A percentile compares a stretch with the other conserved stretches of the same genome.
These are phyloP conservation scores for Perdix hodgsoniae DNA, from an alignment of 2,797 vertebrate species.

Conservation along the genomic window DNA sequence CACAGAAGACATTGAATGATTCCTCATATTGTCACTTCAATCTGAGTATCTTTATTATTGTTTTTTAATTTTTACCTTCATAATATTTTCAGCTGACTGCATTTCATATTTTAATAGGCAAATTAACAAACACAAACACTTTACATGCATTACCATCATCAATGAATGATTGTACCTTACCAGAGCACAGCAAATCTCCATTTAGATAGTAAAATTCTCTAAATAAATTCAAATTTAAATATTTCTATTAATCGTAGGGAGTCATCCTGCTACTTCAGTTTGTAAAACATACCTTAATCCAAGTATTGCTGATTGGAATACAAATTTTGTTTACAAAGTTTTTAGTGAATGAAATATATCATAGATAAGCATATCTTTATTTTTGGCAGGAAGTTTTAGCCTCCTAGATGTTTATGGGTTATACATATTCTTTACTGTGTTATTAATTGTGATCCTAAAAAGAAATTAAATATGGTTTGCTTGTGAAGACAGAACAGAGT, in stretches of 20 bases:
- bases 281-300: background rate
- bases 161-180: background rate
- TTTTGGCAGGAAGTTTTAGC: background rate
- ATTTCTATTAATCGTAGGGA: background rate
- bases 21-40: background rate
- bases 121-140: background rate
- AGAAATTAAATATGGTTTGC: background rate
- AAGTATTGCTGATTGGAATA: background rate
- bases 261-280: background rate
- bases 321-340: background rate
- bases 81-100: background rate
- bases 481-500: background rate
- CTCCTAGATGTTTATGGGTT: background rate
- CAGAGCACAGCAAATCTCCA: background rate
- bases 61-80: background rate
- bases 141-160: background rate
- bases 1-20: background rate
- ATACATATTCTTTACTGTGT: background rate
- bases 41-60: too few species aligned
- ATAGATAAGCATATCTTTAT: background rate
- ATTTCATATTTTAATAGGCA: background rate
- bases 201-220: too few species aligned
- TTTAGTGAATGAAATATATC: background rate
- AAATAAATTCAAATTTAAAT: background rate
- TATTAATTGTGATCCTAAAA: background rate